Base-by-base conservation (phyloP, 2,113 vertebrate genomes). In the Chionis minor region DNA sequence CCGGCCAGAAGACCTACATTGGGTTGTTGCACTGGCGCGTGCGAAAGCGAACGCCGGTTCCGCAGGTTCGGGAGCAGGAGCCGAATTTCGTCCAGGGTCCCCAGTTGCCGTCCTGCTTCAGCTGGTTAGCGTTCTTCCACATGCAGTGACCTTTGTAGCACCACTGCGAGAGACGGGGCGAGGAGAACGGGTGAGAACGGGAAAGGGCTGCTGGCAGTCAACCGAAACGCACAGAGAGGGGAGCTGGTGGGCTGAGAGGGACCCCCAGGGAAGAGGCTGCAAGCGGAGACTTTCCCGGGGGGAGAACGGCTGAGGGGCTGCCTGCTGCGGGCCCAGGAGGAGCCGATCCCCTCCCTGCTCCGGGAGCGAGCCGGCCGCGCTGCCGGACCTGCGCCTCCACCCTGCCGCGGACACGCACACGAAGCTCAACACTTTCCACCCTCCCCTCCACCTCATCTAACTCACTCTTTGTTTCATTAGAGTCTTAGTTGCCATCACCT, bases 91-190 rank as follows among this genome's bases (percentile, higher is more conserved):
- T 98, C 99, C 99, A 99, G 16, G 98, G 96, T 38, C 98, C 98
- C 99, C 99, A 99, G 84, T 96, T 98, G 5, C 99, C 99, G 20
- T 99, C 99, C 95, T 99, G 99, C 94, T 99, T 99, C 83, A 99
- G 97, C 97, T 99, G 99, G 81, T 99, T 99, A 5, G 98, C 98
- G 24, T 99, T 99, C 92, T 99, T 99, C 99, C 99, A 99, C 99
- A 99, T 99, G 98, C 99, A 99, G 95, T 99, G 99, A 95, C 99
- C 99, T 98, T 99, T 99, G 73, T 99, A 99, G 97, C 99, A 99
- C 99, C 99, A 99, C 99, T 99, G 94, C 42, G 70, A 62, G 65
- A 85, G 71, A 87, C 1, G 0, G 6, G 58, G 58, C 17, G 45
- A 40, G 70, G 24, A 49, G 32, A 42, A 58, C 6, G 38, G n/a